Evolutionary conservation across 1,140 invertebrate species (phyloP).

Genomic region (Nylanderia fulva): DNA sequence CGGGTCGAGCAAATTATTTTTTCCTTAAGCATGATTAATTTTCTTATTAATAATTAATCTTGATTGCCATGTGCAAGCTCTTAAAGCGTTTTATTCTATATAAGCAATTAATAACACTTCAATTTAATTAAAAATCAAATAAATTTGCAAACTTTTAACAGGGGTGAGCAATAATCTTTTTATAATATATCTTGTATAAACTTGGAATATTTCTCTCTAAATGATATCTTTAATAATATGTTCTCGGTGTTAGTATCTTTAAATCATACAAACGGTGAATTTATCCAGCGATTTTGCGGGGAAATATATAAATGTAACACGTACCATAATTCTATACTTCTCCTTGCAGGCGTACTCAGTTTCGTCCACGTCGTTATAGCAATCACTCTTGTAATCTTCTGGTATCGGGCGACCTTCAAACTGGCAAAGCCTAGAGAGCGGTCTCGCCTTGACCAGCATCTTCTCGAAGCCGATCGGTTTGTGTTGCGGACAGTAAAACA

Average conservation of each 20-base stretch:
- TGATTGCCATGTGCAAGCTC: neutral
- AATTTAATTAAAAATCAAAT: neutral
- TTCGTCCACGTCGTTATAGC: conserved; percentile 93
- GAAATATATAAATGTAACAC: conserved; percentile 55
- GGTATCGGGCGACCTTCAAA: conserved; percentile 90
- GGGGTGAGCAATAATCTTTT: neutral
- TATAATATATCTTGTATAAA: neutral
- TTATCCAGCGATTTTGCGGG: conserved; percentile 1
- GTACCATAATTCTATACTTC: conserved; percentile 93
- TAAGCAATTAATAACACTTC: neutral
- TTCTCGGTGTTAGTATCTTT: neutral
- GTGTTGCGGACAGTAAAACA: conserved; percentile 93
- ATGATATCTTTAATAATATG: no score
- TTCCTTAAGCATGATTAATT: conserved; percentile 22
- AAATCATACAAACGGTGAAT: neutral
- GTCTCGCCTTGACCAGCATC: conserved; percentile 89
- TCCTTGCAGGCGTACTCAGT: conserved; percentile 93
- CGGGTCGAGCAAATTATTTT: conserved; percentile 14
- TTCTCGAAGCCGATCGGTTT: conserved; percentile 91
- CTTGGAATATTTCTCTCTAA: neutral
- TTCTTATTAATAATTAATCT: neutral
- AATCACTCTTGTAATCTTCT: conserved; percentile 92
- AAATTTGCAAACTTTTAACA: neutral
- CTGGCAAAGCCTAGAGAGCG: conserved; percentile 91
- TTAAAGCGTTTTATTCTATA: neutral